These are phyloP conservation scores for Spilogale gracilis DNA, from an alignment of 2,113 vertebrate genomes.

Conservation along the genomic window DNA sequence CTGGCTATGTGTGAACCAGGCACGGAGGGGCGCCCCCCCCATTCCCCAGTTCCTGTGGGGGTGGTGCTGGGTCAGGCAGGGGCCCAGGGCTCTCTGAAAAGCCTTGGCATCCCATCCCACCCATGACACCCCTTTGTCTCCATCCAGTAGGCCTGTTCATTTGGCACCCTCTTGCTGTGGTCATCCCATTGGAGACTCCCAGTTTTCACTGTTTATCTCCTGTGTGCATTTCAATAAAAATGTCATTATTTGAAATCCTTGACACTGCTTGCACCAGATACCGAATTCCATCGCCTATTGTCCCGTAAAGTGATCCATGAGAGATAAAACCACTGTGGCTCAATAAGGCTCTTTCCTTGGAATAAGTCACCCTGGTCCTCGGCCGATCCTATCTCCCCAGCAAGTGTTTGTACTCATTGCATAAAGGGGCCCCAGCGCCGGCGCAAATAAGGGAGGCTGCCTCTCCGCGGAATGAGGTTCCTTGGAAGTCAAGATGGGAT, in stretches of 20 bases:
- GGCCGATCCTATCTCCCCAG: slow-evolving; percentile 64
- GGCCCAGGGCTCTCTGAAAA: background rate
- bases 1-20: fast-evolving
- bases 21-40: background rate
- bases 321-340: slow-evolving; percentile 73
- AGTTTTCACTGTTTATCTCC: slow-evolving; percentile 35
- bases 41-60: background rate
- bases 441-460: background rate
- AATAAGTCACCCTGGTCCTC: slow-evolving; percentile 43
- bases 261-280: slow-evolving; percentile 73
- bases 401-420: background rate
- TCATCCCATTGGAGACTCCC: background rate
- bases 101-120: background rate
- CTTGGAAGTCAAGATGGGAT: background rate
- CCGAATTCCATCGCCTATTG: slow-evolving; percentile 69
- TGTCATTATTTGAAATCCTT: slow-evolving; percentile 79
- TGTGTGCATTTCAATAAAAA: slow-evolving; percentile 76
- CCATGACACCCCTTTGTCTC: background rate
- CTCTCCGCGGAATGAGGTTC: fast-evolving
- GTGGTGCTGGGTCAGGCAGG: background rate
- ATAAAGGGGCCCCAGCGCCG: background rate
- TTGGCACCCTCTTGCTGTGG: background rate
- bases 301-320: slow-evolving; percentile 75
- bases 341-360: slow-evolving; percentile 49
- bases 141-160: background rate